Conservation (phyloP, 2,888 invertebrate genomes). For the Polydrusus cervinus region DNA sequence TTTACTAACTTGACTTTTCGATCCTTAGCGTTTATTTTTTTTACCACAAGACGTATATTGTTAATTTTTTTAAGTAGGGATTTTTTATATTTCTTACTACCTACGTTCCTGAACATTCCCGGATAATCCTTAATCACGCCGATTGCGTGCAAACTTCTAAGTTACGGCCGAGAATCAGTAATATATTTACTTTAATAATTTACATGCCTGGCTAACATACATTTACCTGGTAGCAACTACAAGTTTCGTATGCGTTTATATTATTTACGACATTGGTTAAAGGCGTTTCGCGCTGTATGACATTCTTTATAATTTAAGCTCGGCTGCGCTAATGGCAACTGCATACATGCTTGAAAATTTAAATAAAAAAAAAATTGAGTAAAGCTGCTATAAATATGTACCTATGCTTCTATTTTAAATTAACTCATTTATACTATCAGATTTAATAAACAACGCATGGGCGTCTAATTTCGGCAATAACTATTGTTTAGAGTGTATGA, state of each 20-base stretch:
- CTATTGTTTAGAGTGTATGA: too few relatives aligned
- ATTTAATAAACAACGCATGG: too few relatives aligned
- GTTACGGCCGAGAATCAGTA: constrained; percentile 64
- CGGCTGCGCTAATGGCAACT: constrained; percentile 47
- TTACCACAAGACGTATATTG: too few relatives aligned
- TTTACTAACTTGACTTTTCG: too few relatives aligned
- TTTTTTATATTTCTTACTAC: constrained; percentile 11
- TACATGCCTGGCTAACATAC: constrained; percentile 67
- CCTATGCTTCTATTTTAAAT: constrained; percentile 34
- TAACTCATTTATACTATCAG: too few relatives aligned
- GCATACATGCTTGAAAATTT: constrained; percentile 45
- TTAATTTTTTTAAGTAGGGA: background rate
- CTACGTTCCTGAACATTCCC: constrained; percentile 4
- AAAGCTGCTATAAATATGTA: constrained; percentile 33
- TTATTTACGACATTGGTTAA: constrained; percentile 65
- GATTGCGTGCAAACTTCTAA: constrained; percentile 68
- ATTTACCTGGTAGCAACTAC: constrained; percentile 69
- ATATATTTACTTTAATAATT: constrained; percentile 68
- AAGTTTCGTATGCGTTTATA: constrained; percentile 65
- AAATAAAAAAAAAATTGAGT: constrained; percentile 38
- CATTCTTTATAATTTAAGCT: constrained; percentile 59
- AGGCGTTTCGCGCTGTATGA: constrained; percentile 62
- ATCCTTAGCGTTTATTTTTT: too few relatives aligned
- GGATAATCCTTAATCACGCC: constrained; percentile 47
- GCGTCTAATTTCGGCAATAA: too few relatives aligned